These are phyloP conservation scores for Cichlasoma orientale DNA, from an alignment of 2,797 vertebrate genomes.

Conservation along the genomic window DNA sequence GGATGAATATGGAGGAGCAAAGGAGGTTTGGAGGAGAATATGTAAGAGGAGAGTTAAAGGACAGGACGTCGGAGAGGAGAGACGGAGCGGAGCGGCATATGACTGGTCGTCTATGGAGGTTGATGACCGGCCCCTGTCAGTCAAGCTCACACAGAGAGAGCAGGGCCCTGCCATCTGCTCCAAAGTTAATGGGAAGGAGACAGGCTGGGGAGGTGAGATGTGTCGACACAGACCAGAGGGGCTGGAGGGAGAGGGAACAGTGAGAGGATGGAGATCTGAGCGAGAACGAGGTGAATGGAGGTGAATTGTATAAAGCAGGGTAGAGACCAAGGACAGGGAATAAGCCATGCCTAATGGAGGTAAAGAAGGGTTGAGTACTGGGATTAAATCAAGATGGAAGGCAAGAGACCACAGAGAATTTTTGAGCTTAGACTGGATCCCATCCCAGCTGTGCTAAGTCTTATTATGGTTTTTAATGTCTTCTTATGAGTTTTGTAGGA, in stretches of 20 bases:
- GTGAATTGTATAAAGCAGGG: constrained; percentile 9
- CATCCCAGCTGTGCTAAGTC: neutral
- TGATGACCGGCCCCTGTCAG: constrained; percentile 93
- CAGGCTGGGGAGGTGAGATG: constrained; percentile 79
- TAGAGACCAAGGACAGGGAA: constrained; percentile 51
- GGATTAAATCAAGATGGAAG: constrained; percentile 33
- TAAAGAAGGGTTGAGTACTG: constrained; percentile 45
- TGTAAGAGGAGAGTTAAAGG: constrained; percentile 80
- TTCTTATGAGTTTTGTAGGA: too few species aligned
- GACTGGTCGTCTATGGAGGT: constrained; percentile 89
- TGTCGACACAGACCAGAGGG: constrained; percentile 58
- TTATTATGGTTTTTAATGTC: neutral
- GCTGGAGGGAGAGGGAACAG: constrained; percentile 41
- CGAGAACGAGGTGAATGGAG: constrained; percentile 10
- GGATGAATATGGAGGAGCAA: neutral
- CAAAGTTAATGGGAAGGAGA: constrained; percentile 89
- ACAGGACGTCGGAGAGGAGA: constrained; percentile 79
- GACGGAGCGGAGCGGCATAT: constrained; percentile 80
- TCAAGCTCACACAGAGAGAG: constrained; percentile 93
- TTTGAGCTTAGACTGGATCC: neutral
- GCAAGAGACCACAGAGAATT: constrained; percentile 19
- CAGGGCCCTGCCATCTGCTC: constrained; percentile 95
- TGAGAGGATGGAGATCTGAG: constrained; percentile 41
- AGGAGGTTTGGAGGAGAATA: constrained; percentile 50
- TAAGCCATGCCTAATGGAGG: constrained; percentile 64